phyloP scores from a whole-genome alignment of 2,797 vertebrate genomes.

The Pseudochromis fuscus region DNA sequence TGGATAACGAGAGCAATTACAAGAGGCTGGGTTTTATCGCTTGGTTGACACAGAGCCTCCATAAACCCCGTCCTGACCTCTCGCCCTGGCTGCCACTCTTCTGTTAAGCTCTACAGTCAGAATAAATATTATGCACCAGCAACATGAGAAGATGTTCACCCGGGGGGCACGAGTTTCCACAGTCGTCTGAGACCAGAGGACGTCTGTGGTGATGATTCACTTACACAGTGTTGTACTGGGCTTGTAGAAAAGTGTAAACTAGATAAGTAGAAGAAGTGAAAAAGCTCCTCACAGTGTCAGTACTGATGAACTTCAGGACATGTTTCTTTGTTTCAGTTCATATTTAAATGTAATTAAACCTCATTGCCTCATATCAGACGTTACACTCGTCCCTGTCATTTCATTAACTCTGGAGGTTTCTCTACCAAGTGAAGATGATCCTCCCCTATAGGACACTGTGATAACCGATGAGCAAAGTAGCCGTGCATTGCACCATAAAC shows the following conservation, averaged over 20 bases:
- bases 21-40: neutral
- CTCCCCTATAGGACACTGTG: neutral
- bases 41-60: neutral
- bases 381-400: neutral
- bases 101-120: too few species aligned
- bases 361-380: neutral
- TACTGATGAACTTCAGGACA: neutral
- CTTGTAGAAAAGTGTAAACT: constrained; percentile 1
- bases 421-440: too few species aligned
- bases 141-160: neutral
- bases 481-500: neutral
- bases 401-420: neutral
- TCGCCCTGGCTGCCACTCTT: neutral
- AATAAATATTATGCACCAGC: too few species aligned
- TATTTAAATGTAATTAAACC: too few species aligned
- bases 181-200: neutral
- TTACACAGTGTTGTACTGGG: neutral
- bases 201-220: neutral
- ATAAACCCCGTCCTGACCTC: neutral
- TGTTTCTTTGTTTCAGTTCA: neutral
- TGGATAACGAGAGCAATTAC: neutral
- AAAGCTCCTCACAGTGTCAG: neutral
- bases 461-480: neutral
- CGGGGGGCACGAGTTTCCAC: neutral
- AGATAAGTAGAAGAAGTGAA: too few species aligned